Evolutionary conservation across 53 echinoderm and acorn worm genomes (phyloP), one percentile per base, ranked within the genome.

Genomic region (Apostichopus leukothele): DNA sequence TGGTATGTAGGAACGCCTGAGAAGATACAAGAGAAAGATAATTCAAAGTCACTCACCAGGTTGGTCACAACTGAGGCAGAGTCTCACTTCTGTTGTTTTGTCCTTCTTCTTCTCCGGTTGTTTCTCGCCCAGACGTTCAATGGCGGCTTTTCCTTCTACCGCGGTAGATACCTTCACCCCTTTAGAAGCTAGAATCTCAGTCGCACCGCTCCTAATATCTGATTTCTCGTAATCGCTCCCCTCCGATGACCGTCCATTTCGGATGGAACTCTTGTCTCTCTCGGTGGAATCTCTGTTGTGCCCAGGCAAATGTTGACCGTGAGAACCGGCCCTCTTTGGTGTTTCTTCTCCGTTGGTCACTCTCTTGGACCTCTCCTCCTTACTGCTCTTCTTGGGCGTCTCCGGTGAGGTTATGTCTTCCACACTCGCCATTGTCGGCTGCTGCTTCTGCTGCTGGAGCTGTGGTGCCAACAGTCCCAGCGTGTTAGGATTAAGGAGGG

Each of bases 31-130:
- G 39, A 39, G 39, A 39, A 39, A 3, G 39, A 39, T 3, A 57
- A 57, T 57, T 57, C 57, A 57, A 10, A 57, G 10, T 71, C 18
- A 71, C 71, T n/a, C 59, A 81, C 81, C 81, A 50, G 81, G 81
- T 59, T 18, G 54, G 81, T 51, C 81, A 59, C 81, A 81, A 59
- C 54, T 81, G 54, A 81, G 54, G 20, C 81, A 81, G 3, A 52
- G 54, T 55, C 59, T 81, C 16, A 54, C 54, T 57, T 81, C 81
- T 6, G 81, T 11, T 18, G 23, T 1, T 8, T 60, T 81, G 10
- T 11, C 71, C 71, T 71, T 71, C 1, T 21, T 71, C 71, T 18
- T 71, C 18, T 71, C 71, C 20, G 14, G 7, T 71, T 71, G 71
- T n/a, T 71, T 18, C 21, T 71, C 71, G 71, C 14, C 71, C 7